These are phyloP conservation scores for Lymantria monacha DNA, from an alignment of 2,888 invertebrate species.

Conservation along the genomic window DNA sequence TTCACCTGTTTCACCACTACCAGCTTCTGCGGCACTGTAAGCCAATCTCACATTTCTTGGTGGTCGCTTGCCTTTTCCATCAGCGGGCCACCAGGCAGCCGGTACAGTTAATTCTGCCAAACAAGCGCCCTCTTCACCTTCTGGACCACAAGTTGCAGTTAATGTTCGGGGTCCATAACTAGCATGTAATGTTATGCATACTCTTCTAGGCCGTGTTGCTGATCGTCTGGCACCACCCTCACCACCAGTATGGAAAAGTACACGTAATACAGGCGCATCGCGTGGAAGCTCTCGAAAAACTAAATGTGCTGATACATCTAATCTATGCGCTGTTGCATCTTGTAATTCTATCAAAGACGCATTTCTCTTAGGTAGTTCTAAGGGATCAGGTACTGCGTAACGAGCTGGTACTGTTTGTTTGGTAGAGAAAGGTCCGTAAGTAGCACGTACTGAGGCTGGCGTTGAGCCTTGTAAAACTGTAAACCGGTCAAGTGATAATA, in stretches of 20 bases:
- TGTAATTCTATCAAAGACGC: conserved; percentile 82
- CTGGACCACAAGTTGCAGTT: conserved; percentile 95
- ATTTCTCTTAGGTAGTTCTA: conserved; percentile 84
- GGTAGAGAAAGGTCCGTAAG: conserved; percentile 96
- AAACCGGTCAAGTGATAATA: conserved; percentile 92
- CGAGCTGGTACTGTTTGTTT: conserved; percentile 96
- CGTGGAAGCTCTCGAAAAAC: conserved; percentile 93
- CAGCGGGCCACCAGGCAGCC: conserved; percentile 94
- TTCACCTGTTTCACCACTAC: conserved; percentile 84
- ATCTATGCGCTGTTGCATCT: conserved; percentile 86
- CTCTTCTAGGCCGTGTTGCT: conserved; percentile 86
- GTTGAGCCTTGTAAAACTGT: conserved; percentile 95
- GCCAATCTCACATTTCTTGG: conserved; percentile 90
- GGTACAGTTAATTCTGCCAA: conserved; percentile 94
- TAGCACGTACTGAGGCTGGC: conserved; percentile 94
- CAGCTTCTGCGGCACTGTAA: conserved; percentile 94
- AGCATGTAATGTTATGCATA: conserved; percentile 91
- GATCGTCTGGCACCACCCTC: conserved; percentile 91
- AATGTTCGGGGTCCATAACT: conserved; percentile 83
- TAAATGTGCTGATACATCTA: conserved; percentile 96
- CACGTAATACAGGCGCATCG: conserved; percentile 95
- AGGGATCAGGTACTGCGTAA: conserved; percentile 92
- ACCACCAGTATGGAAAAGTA: conserved; percentile 95
- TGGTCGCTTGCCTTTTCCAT: conserved; percentile 84
- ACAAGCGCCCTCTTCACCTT: conserved; percentile 95